Evolutionary conservation across 2,888 invertebrate species (phyloP).

Genomic region (Sinohyriopsis cumingii): DNA sequence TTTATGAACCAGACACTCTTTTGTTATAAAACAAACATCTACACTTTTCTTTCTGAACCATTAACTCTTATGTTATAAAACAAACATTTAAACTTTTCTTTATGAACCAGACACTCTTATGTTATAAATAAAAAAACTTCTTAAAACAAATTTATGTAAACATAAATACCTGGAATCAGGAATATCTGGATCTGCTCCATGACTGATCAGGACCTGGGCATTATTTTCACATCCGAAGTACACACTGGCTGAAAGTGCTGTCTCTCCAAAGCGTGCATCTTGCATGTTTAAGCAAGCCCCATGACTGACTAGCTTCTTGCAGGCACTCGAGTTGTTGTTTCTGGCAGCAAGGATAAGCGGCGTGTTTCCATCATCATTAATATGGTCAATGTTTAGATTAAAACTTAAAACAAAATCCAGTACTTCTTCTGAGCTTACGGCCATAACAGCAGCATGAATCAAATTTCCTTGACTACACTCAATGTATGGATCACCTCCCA

Average conservation of each 20-base stretch:
- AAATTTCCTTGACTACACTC: constrained; percentile 40
- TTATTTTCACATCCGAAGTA: constrained; percentile 52
- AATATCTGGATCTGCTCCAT: constrained; percentile 46
- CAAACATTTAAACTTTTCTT: no score
- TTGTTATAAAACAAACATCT: no score
- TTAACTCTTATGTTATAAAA: no score
- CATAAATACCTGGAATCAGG: constrained; percentile 43
- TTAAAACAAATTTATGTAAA: no score
- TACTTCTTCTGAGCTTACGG: constrained; percentile 23
- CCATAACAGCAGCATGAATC: constrained; percentile 47
- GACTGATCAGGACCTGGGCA: constrained; percentile 42
- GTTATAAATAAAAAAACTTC: no score
- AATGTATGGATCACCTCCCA: constrained; percentile 39
- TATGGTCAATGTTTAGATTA: constrained; percentile 35
- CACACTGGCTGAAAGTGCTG: constrained; percentile 47
- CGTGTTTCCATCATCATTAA: constrained; percentile 47
- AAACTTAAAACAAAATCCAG: constrained; percentile 34
- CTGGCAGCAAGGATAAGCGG: constrained; percentile 44
- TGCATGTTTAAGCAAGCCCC: constrained; percentile 44
- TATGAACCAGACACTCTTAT: no score
- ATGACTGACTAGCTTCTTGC: constrained; percentile 30
- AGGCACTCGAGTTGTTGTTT: constrained; percentile 27
- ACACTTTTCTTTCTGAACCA: no score
- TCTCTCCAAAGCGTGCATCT: constrained; percentile 48
- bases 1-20: no score